Evolutionary conservation across 2,797 vertebrate genomes (phyloP).

Genomic region (Pseudochirops cupreus): DNA sequence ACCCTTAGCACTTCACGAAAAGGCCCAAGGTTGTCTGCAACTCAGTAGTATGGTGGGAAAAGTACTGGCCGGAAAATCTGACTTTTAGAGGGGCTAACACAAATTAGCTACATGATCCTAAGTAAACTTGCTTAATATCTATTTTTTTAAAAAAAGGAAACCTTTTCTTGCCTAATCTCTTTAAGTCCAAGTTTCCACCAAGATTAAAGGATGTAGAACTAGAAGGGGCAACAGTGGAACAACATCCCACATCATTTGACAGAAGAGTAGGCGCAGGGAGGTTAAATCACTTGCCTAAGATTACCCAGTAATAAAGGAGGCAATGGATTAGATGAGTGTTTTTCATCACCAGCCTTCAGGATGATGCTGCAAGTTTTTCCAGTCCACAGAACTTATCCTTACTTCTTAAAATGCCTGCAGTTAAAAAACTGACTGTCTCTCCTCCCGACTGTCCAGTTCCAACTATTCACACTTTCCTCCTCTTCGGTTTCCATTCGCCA

Average conservation of each 20-base stretch:
- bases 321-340: neutral
- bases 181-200: neutral
- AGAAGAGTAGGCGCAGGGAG: neutral
- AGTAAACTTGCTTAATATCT: neutral
- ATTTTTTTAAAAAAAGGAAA: neutral
- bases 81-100: neutral
- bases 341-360: neutral
- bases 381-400: neutral
- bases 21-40: neutral
- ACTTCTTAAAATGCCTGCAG: neutral
- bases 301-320: neutral
- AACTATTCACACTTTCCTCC: neutral
- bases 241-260: neutral
- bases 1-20: neutral
- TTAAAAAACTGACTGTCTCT: neutral
- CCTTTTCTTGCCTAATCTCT: neutral
- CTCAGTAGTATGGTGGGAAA: neutral
- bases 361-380: neutral
- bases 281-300: neutral
- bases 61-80: neutral
- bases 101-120: neutral
- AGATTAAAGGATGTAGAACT: neutral
- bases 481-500: neutral
- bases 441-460: neutral
- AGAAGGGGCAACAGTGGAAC: neutral